Evolutionary conservation across 1,140 invertebrate species (phyloP).

Genomic region (Paraescarpia echinospica): DNA sequence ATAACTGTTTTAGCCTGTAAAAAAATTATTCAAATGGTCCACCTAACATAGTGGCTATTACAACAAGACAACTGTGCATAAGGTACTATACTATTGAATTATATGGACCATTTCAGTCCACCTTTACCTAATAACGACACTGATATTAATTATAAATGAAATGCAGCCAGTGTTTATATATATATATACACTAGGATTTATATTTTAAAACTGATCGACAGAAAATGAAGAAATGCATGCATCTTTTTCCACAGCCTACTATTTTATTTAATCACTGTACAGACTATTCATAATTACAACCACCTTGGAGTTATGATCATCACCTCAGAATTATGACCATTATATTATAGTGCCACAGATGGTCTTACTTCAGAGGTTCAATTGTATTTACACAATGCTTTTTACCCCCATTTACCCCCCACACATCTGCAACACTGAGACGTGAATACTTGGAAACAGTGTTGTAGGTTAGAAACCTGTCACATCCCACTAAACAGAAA

Average conservation of each 20-base stretch:
- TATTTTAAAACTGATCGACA: not conserved
- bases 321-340: not conserved
- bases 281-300: not conserved
- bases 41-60: not conserved
- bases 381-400: not conserved
- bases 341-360: not conserved
- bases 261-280: not conserved
- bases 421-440: not conserved
- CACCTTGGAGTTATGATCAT: too few relatives aligned
- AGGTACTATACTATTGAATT: not conserved
- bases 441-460: not conserved
- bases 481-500: not conserved
- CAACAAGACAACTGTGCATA: not conserved
- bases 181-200: not conserved
- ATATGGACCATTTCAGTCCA: not conserved
- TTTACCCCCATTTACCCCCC: not conserved
- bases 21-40: not conserved
- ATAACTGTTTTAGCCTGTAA: not conserved
- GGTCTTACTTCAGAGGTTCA: not conserved
- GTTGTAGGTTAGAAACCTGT: too few relatives aligned
- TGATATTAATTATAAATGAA: not conserved
- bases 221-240: not conserved
- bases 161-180: not conserved
- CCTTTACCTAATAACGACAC: not conserved
- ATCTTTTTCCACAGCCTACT: not conserved